phyloP scores from a whole-genome alignment of 2,888 invertebrate species.

The Euzophera pinguis region DNA sequence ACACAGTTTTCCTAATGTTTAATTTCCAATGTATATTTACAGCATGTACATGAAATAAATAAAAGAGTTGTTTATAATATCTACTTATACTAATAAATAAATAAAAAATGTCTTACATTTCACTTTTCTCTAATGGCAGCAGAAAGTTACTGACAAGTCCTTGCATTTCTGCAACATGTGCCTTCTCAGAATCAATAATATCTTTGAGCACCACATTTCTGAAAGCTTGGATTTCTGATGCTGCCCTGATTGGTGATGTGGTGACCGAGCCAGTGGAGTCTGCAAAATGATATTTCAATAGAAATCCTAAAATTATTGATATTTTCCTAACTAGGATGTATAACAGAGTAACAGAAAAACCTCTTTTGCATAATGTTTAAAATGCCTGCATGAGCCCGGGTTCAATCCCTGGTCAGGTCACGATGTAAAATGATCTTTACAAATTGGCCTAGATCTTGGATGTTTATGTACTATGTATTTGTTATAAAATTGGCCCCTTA shows the following conservation, averaged over 20 bases:
- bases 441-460: too few species aligned
- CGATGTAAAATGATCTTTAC: too few species aligned
- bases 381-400: too few species aligned
- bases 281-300: slow-evolving; percentile 31
- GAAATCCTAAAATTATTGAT: neutral
- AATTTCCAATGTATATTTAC: too few species aligned
- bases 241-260: slow-evolving; percentile 82
- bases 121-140: slow-evolving; percentile 90
- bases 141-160: slow-evolving; percentile 91
- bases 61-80: neutral
- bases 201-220: slow-evolving; percentile 92
- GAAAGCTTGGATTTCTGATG: slow-evolving; percentile 87
- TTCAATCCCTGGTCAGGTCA: too few species aligned
- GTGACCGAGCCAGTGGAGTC: slow-evolving; percentile 79
- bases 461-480: too few species aligned
- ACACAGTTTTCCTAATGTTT: too few species aligned
- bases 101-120: slow-evolving; percentile 81
- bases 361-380: too few species aligned
- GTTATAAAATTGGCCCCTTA: too few species aligned
- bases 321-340: too few species aligned
- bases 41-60: too few species aligned
- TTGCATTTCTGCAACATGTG: slow-evolving; percentile 94
- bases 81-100: slow-evolving; percentile 12
- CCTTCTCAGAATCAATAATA: slow-evolving; percentile 94
- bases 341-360: too few species aligned